These are phyloP conservation scores for Betta splendens DNA, from an alignment of 2,797 vertebrate genomes.

Conservation along the genomic window DNA sequence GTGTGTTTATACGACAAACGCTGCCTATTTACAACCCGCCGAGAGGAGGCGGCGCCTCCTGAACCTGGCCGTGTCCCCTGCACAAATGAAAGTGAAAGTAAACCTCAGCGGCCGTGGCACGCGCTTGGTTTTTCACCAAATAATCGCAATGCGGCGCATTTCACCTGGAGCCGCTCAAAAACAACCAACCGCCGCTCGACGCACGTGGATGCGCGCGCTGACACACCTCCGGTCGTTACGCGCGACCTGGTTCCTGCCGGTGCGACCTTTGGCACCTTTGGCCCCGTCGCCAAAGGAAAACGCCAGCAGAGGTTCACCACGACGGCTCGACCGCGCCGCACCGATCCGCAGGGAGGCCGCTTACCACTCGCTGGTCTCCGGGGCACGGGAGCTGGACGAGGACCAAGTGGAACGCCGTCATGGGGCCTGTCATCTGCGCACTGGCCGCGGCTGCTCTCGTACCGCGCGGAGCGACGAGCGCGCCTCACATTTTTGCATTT, in stretches of 20 bases:
- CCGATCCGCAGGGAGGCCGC: not conserved
- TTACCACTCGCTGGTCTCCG: conserved; percentile 42
- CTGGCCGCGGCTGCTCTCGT: conserved; percentile 13
- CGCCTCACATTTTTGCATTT: conserved; percentile 49
- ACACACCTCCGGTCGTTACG: conserved; percentile 24
- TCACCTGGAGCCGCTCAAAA: not conserved
- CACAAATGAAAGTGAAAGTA: conserved; percentile 49
- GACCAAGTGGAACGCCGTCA: conserved; percentile 35
- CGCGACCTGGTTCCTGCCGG: not conserved
- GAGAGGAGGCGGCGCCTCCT: not conserved
- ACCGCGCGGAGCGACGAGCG: conserved; percentile 19
- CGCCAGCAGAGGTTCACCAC: accelerated
- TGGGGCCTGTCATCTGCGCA: conserved; percentile 51
- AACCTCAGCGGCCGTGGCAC: not conserved
- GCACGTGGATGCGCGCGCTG: conserved; percentile 18
- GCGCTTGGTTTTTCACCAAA: conserved; percentile 22
- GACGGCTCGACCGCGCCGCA: not conserved
- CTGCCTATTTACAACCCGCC: not conserved
- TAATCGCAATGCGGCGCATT: not conserved
- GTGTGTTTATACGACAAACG: not conserved
- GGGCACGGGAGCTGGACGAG: conserved; percentile 11
- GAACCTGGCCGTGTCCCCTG: not conserved
- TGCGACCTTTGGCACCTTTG: not conserved
- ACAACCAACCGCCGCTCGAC: too few species aligned
- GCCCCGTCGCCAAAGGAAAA: not conserved